Evolutionary conservation across 1,140 invertebrate genomes (phyloP), one percentile per base, ranked within the genome.

Genomic region (Spodoptera litura): DNA sequence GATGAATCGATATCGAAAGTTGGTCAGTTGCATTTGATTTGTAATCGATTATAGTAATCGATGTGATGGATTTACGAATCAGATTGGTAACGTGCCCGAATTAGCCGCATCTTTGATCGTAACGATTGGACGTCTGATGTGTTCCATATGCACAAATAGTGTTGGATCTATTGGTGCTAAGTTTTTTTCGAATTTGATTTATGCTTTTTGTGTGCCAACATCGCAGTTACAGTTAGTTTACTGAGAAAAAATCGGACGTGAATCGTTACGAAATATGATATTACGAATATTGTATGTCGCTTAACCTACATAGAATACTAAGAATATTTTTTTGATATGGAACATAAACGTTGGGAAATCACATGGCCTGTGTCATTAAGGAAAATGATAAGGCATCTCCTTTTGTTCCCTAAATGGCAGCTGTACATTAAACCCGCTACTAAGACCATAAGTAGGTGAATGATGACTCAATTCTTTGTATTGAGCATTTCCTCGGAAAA

Each of bases 131-230:
- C 20, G 56, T 64, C 64, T 53, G 59, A 75, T 75, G 49, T 75
- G 44, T 75, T 64, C 56, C 59, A 75, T 8, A 64, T 64, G 73
- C 59, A 35, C 49, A 49, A 75, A 62, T 51, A 70, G 49, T 49
- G 31, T 10, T 38, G 52, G 4, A 59, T 58, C 68, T 71, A 71
- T 56, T 71, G 53, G 38, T 52, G 52, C 53, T 35, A 56, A 25
- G 27, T 61, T 61, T 74, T 73, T 74, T 61, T 61, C 55, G 71
- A 74, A n/a, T 74, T 51, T 74, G 71, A 74, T 74, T 74, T 74
- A 74, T 61, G 71, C 12, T 38, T 59, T 27, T 27, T 44, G 56
- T 74, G 56, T 74, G 71, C 71, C 71, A 74, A 74, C 56, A 73
- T 49, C 71, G 71, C 55, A 66, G 9, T 66, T 66, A 49, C 62